Evolutionary conservation across 2,113 vertebrate genomes (phyloP), one percentile per base, ranked within the genome.

Genomic region (Rhynchopsitta pachyrhyncha): DNA sequence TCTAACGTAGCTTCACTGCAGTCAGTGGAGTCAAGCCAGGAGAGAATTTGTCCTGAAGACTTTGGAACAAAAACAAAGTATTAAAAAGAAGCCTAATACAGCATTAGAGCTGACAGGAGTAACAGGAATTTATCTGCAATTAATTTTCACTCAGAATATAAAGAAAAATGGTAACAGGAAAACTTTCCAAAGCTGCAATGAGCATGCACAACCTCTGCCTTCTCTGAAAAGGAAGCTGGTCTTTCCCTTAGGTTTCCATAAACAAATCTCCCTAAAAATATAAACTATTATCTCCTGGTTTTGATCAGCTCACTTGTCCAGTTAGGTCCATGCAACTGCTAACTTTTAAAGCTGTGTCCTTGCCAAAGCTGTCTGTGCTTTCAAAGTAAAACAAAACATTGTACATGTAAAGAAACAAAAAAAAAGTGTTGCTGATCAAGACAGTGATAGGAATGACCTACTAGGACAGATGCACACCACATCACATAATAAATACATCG

Each of bases 381-480:
- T 88, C 42, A 39, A 70, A 91, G 47, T 49, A 57, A 85, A 94
- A 77, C n/a, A 90, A 92, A 88, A 84, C 27, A 84, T 35, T 60
- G 68, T 24, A 64, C 41, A 18, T 28, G 15, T 46, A 19, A 83
- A 82, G 25, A 12, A 28, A 49, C 17, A 68, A 55, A 35, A 78
- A 41, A 49, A 29, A 53, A 49, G 4, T 71, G 49, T 79, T 17
- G 2, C 74, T 89, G 80, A 88, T 84, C 47, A 75, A 84, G 82
- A 81, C 37, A 49, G 39, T 0, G 24, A 78, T 86, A 88, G 57
- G 84, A 90, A 90, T 90, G 87, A 90, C 76, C 42, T 50, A 9
- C n/a, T 41, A 84, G 90, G 80, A 84, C 88, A 93, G 92, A 95
- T 93, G 79, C 50, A 76, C 50, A 78, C 42, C 68, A 83, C n/a